These are phyloP conservation scores for Rhinoderma darwinii DNA, from an alignment of 2,113 vertebrate species.

Conservation along the genomic window DNA sequence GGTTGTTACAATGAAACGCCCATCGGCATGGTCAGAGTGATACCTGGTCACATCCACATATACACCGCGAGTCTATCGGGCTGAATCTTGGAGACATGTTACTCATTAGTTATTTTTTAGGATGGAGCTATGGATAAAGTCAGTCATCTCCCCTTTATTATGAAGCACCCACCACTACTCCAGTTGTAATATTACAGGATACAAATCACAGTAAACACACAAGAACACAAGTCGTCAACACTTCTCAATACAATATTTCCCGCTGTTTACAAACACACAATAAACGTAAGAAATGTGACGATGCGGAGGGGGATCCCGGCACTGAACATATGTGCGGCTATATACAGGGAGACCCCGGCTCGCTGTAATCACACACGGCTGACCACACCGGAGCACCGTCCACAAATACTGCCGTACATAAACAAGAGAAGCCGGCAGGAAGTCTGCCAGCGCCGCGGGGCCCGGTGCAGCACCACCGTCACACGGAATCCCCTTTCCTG, in stretches of 20 bases:
- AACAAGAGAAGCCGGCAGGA: neutral
- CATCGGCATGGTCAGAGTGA: too few species aligned
- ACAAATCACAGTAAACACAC: too few species aligned
- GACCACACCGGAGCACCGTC: neutral
- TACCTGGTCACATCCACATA: too few species aligned
- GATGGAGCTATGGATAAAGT: neutral
- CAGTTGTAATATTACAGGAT: neutral
- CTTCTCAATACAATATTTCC: neutral
- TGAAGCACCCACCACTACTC: neutral
- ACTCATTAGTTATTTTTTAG: neutral
- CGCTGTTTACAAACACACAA: constrained; percentile 1
- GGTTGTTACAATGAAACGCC: too few species aligned
- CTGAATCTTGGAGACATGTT: neutral
- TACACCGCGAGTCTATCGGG: neutral
- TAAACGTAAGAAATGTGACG: neutral
- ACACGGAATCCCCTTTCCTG: constrained; percentile 50
- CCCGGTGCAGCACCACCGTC: constrained; percentile 4
- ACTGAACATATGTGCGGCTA: neutral
- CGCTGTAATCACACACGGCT: neutral
- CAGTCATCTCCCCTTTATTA: neutral
- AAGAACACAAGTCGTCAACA: too few species aligned
- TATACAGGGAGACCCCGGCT: neutral
- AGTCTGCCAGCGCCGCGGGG: neutral
- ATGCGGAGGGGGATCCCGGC: neutral
- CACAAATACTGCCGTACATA: neutral